These are phyloP conservation scores for Atta texana DNA, from an alignment of 1,140 invertebrate species.

Conservation along the genomic window DNA sequence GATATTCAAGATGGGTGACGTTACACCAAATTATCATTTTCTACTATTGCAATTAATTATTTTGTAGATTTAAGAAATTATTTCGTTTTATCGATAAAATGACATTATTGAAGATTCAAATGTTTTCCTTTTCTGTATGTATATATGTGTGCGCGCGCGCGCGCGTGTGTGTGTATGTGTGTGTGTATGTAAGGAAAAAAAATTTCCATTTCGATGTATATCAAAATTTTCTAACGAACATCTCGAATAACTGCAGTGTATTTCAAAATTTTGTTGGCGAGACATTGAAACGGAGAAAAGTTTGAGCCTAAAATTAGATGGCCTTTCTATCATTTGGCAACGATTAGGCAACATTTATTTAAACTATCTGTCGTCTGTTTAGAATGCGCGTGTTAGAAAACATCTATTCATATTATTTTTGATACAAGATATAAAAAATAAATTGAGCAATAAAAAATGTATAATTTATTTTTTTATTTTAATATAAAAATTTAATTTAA, in stretches of 20 bases:
- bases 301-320: conserved; percentile 63
- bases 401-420: neutral
- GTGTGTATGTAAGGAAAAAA: too few relatives aligned
- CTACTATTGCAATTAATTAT: neutral
- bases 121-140: neutral
- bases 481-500: neutral
- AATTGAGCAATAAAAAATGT: neutral
- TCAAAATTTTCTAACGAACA: neutral
- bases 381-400: neutral
- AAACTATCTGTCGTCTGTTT: conserved; percentile 6
- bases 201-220: neutral
- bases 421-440: neutral
- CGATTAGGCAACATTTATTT: conserved; percentile 33
- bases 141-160: too few relatives aligned
- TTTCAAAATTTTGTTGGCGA: conserved; percentile 34
- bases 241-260: neutral
- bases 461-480: neutral
- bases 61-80: conserved; percentile 2
- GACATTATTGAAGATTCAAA: neutral
- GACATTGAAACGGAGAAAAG: conserved; percentile 48
- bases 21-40: neutral
- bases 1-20: neutral
- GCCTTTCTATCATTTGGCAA: conserved; percentile 61
- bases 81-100: neutral
- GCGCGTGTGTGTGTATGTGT: too few relatives aligned